Conservation (phyloP, 1,140 invertebrate species). For the Lordiphosa stackelbergi region DNA sequence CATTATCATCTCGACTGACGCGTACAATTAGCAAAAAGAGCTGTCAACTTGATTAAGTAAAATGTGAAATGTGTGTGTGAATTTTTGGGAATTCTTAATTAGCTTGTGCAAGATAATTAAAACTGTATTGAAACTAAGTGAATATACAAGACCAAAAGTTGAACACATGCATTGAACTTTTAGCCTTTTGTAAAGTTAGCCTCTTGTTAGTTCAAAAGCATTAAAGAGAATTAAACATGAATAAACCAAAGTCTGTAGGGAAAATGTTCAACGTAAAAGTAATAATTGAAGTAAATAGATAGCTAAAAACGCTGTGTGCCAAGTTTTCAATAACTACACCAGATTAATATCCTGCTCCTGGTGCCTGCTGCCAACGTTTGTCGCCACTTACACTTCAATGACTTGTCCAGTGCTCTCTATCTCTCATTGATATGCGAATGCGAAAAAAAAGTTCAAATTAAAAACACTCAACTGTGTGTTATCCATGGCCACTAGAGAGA, state of each 20-base stretch:
- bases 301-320: no score
- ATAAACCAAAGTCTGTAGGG: no score
- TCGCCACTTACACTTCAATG: background rate
- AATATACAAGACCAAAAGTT: slow-evolving; percentile 4
- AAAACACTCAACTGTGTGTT: slow-evolving; percentile 64
- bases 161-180: slow-evolving; percentile 13
- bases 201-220: no score
- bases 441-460: slow-evolving; percentile 62
- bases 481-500: slow-evolving; percentile 44
- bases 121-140: slow-evolving; percentile 1
- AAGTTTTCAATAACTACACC: no score
- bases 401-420: background rate
- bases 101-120: background rate
- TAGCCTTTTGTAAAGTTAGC: slow-evolving; percentile 1
- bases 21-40: slow-evolving; percentile 17
- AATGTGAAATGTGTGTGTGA: background rate
- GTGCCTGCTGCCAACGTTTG: no score
- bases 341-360: no score
- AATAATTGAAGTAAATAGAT: no score
- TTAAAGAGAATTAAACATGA: no score
- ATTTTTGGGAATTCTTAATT: background rate
- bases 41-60: slow-evolving; percentile 8
- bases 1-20: background rate
- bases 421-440: slow-evolving; percentile 39
- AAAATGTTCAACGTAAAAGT: no score